A percentile compares a stretch with the other conserved stretches of the same genome.
Evolutionary conservation across 2,888 invertebrate genomes (phyloP).

Genomic region (Siphlonurus alternatus): DNA sequence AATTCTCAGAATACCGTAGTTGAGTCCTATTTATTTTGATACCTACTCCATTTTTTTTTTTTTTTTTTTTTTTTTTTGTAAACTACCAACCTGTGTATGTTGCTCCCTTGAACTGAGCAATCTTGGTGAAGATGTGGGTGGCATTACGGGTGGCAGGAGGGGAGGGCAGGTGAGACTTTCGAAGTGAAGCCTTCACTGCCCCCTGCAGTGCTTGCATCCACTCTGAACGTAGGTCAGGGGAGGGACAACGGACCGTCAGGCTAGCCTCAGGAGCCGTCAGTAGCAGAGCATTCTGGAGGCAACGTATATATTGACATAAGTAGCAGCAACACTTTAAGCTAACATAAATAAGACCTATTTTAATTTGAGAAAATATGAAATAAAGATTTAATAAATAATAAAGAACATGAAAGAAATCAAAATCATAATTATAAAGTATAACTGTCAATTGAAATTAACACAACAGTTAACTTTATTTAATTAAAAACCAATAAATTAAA

Average conservation of each 20-base stretch:
- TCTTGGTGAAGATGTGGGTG: slow-evolving; percentile 53
- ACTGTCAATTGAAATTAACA: too few species aligned
- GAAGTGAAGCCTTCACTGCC: slow-evolving; percentile 50
- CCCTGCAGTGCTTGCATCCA: slow-evolving; percentile 63
- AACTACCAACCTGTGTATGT: slow-evolving; percentile 48
- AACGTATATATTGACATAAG: slow-evolving; percentile 7
- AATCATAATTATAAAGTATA: too few species aligned
- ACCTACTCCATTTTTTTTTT: too few species aligned
- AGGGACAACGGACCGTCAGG: slow-evolving; percentile 44
- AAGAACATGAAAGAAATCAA: slow-evolving; percentile 9
- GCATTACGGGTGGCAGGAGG: slow-evolving; percentile 57
- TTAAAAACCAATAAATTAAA: too few species aligned
- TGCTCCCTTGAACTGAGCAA: slow-evolving; percentile 53
- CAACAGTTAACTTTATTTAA: too few species aligned
- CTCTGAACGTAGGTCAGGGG: slow-evolving; percentile 53
- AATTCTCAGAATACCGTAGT: too few species aligned
- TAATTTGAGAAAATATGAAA: too few species aligned
- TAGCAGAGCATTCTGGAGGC: slow-evolving; percentile 37
- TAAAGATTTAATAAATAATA: neutral
- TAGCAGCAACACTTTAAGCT: neutral
- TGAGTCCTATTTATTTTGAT: too few species aligned
- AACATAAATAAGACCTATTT: too few species aligned
- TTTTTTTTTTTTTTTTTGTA: too few species aligned
- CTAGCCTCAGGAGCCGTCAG: slow-evolving; percentile 65
- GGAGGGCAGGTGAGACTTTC: slow-evolving; percentile 40